Evolutionary conservation across 2,113 vertebrate genomes (phyloP).

Genomic region (Tinamus guttatus): DNA sequence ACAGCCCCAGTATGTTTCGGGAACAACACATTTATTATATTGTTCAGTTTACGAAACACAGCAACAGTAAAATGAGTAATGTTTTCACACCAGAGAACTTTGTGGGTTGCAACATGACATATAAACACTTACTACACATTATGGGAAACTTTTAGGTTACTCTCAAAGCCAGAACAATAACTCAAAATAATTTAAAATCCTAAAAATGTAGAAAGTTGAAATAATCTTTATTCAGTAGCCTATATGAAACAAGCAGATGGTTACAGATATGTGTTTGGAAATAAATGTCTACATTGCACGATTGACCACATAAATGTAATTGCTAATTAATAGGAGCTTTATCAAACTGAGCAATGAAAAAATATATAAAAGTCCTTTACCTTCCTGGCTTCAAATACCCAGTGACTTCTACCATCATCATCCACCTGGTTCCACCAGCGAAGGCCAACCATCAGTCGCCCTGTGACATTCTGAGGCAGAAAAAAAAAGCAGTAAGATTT

Average conservation of each 20-base stretch:
- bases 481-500: neutral
- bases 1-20: neutral
- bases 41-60: neutral
- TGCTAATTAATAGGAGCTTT: accelerated
- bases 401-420: slow-evolving; percentile 92
- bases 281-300: accelerated
- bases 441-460: slow-evolving; percentile 92
- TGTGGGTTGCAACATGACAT: accelerated
- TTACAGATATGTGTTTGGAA: neutral
- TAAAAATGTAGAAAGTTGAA: neutral
- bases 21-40: neutral
- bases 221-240: neutral
- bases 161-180: neutral
- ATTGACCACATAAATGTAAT: neutral
- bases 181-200: neutral
- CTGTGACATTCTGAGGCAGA: slow-evolving; percentile 88
- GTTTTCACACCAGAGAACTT: neutral
- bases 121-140: neutral
- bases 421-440: slow-evolving; percentile 99
- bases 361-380: slow-evolving; percentile 43
- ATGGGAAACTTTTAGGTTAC: neutral
- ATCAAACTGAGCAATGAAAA: neutral
- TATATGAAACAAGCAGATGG: accelerated
- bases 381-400: slow-evolving; percentile 95
- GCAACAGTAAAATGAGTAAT: accelerated